Base-by-base conservation (phyloP, 2,888 invertebrate genomes). In the Leptopilina myrica region DNA sequence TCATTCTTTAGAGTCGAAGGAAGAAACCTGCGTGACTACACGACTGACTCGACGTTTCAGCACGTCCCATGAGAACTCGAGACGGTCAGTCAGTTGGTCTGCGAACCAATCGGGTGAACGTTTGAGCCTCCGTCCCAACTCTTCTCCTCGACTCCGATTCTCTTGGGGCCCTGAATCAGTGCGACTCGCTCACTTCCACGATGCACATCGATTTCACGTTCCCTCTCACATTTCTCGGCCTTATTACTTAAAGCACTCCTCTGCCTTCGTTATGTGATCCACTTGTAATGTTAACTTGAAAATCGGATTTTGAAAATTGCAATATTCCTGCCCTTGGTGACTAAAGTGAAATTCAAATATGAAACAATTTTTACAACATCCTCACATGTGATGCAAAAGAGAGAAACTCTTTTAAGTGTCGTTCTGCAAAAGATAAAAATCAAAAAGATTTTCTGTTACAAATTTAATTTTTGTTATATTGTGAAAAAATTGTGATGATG, bases 111-210 rank as follows among this genome's bases (percentile, higher is more conserved):
- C 73, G 53, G 53, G 33, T 53, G 20, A n/a, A 14, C 53, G 20
- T 8, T 53, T 53, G 49, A 53, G 73, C n/a, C 73, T 53, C 53
- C 73, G 56, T 53, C 56, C 56, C 73, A 73, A 73, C 56, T 73
- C 53, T 73, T 73, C 73, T 73, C 53, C 56, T 33, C 11, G 49
- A 11, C 65, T 46, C 46, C 67, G 67, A 46, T 67, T 53, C 73
- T 73, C 73, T 73, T 53, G 73, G 53, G 73, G 49, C 49, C 73
- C 73, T 73, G 53, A 73, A 56, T 73, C 73, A 73, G 73, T 73
- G 26, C 73, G 73, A 73, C 73, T 73, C 9, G 53, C 33, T 73
- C 73, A 56, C 33, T 56, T 9, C 14, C 9, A 56, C 73, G n/a
- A 56, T 33, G 73, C 8, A 49, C 33, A 15, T 46, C 43, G 15